These are phyloP conservation scores for Thaumetopoea pityocampa DNA, from an alignment of 1,140 invertebrate species.

Conservation along the genomic window DNA sequence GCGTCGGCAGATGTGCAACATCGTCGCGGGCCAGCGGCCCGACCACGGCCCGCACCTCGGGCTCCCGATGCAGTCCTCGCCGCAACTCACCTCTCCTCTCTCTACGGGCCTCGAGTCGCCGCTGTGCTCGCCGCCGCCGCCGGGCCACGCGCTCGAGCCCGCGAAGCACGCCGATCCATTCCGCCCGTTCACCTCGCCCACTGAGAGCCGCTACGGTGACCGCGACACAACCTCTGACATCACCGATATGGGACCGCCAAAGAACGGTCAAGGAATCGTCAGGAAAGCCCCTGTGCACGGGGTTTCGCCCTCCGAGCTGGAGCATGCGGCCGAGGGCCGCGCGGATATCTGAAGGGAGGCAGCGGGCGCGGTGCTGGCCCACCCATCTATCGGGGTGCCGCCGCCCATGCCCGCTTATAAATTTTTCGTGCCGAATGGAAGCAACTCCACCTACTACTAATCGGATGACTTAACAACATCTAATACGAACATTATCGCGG, in stretches of 20 bases:
- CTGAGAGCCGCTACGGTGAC: constrained; percentile 59
- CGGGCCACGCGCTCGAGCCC: constrained; percentile 64
- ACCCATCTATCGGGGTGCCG: constrained; percentile 29
- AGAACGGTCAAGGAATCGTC: constrained; percentile 35
- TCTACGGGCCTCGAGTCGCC: constrained; percentile 65
- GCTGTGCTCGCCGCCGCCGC: constrained; percentile 64
- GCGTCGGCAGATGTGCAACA: constrained; percentile 71
- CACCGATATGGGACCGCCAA: constrained; percentile 61
- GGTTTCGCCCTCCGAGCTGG: constrained; percentile 53
- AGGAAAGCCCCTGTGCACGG: constrained; percentile 63
- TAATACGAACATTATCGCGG: too few relatives aligned
- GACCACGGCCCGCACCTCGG: constrained; percentile 57
- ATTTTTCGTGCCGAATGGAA: constrained; percentile 63
- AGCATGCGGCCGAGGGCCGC: constrained; percentile 50
- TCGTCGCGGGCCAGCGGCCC: constrained; percentile 64
- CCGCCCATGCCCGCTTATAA: constrained; percentile 66
- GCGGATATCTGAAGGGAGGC: constrained; percentile 67
- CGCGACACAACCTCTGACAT: constrained; percentile 49
- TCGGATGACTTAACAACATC: too few relatives aligned
- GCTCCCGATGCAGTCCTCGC: constrained; percentile 51
- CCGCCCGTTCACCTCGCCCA: constrained; percentile 66
- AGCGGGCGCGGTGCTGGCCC: constrained; percentile 50
- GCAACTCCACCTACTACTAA: constrained; percentile 62
- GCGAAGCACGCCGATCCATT: constrained; percentile 60
- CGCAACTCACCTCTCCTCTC: constrained; percentile 55